Evolutionary conservation across 2,113 vertebrate genomes (phyloP), one percentile per base, ranked within the genome.

Genomic region (Xiphias gladius): DNA sequence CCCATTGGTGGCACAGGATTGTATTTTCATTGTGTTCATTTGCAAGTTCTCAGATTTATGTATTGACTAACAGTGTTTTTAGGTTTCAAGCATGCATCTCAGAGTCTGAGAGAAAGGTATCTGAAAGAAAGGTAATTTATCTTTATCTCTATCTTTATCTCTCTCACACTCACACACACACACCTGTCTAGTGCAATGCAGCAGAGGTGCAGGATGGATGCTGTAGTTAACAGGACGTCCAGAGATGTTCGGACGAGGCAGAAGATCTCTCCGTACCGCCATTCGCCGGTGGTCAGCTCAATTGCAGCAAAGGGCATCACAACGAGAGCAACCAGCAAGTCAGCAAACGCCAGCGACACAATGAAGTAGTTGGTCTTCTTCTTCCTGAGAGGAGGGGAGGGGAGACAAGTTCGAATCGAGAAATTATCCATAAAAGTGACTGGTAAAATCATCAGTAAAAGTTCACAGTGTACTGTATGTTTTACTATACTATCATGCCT

Each of bases 331-430:
- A 96, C 96, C 70, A 96, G 73, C 79, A 96, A 80, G 84, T 96
- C 96, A 12, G 95, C 94, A 50, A 96, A 96, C 0, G 96, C 95
- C 92, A 96, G 86, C 0, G 96, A 96, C 76, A 96, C 95, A 8
- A 96, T 95, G 84, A 96, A 96, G 89, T 94, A 96, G 93, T 96
- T 96, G 4, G 96, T 96, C 87, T 96, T 96, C 90, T 95, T 96
- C 87, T 94, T 95, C 85, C 96, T 96, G 64, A 39, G 16, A 84
- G 6, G 46, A 66, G 11, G 22, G 46, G 37, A 54, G 24, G 63
- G 20, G 24, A 59, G 2, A 74, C 24, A 30, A 58, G 30, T 32
- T 17, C 3, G 0, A 43, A 43, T 12, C 0, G 14, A 58, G 14
- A 62, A 14, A 19, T 16, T 12, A 41, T 39, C 13, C 5, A 32